A percentile compares a stretch with the other conserved stretches of the same genome.
Conservation (phyloP, 2,888 invertebrate species). For the Corbicula japonica region DNA sequence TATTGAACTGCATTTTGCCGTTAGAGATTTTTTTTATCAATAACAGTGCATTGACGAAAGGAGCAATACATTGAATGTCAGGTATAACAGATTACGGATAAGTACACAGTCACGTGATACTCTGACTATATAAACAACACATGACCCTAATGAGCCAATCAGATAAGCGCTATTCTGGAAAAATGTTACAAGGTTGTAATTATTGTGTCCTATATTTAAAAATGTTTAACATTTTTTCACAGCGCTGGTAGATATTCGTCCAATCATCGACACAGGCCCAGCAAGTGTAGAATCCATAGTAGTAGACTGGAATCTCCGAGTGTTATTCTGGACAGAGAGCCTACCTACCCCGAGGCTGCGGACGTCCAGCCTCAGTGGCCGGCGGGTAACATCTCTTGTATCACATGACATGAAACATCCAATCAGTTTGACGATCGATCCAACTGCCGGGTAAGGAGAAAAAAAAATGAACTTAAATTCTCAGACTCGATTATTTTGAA, state of each 20-base stretch:
- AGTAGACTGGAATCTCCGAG: constrained; percentile 66
- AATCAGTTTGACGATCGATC: constrained; percentile 62
- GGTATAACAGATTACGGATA: neutral
- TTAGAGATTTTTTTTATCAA: too few relatives aligned
- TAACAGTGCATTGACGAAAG: too few relatives aligned
- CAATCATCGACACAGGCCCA: constrained; percentile 50
- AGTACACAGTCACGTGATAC: neutral
- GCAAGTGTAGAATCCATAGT: constrained; percentile 59
- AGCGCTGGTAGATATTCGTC: constrained; percentile 57
- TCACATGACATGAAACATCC: constrained; percentile 44
- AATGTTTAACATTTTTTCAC: neutral
- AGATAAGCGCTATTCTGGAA: neutral
- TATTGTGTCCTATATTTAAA: neutral
- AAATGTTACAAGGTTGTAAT: neutral
- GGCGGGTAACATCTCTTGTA: constrained; percentile 54
- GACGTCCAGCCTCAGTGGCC: constrained; percentile 62
- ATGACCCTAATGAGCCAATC: neutral
- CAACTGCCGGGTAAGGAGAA: constrained; percentile 66
- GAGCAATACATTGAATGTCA: too few relatives aligned
- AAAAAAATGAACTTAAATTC: too few relatives aligned
- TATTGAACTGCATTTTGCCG: too few relatives aligned
- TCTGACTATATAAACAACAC: neutral
- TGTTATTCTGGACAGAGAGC: constrained; percentile 66
- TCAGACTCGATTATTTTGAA: too few relatives aligned
- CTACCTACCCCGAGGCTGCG: constrained; percentile 50